Evolutionary conservation across 2,113 vertebrate genomes (phyloP), one percentile per base, ranked within the genome.

Genomic region (Scatophagus argus): DNA sequence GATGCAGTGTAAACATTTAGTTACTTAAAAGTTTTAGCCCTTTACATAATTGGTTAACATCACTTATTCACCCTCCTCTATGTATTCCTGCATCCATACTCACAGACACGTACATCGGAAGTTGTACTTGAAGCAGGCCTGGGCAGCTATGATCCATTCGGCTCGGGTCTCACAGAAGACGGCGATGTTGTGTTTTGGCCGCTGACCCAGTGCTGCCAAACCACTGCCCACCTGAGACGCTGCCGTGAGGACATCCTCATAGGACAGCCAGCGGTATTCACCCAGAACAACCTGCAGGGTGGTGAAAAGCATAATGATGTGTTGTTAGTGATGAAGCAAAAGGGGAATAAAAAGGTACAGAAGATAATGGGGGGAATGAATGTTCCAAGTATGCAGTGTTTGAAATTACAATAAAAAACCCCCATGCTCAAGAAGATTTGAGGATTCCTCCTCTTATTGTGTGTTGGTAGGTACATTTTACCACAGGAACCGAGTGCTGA

Each of bases 131-230:
- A 99, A 99, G 90, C 98, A 99, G 27, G 97, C 96, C 91, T 97
- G 96, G 0, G 98, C 97, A 0, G 95, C 91, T 5, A 99, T 95
- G 85, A 99, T 95, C 98, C 98, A 99, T 82, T 99, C 97, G 0
- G 97, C 96, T 82, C 97, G 92, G 0, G 98, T 99, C 92, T 99
- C 98, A 68, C 98, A 99, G 90, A 99, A 97, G 89, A 99, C 96
- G 62, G 97, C 98, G 1, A 99, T 97, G 89, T 96, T 98, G 73
- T 92, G 93, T 85, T 96, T 96, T 0, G 97, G 95, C 63, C 90
- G 94, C 87, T 98, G 98, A 34, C 97, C 97, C 89, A 99, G 84
- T 2, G 94, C 88, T 19, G 93, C 93, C 87, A 99, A 90, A 38
- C 98, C 98, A 0, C 95, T 94, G 83, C 98, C 97, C 86, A 99